Conservation (phyloP, 2,113 vertebrate genomes). For the Haliaeetus leucogaster region DNA sequence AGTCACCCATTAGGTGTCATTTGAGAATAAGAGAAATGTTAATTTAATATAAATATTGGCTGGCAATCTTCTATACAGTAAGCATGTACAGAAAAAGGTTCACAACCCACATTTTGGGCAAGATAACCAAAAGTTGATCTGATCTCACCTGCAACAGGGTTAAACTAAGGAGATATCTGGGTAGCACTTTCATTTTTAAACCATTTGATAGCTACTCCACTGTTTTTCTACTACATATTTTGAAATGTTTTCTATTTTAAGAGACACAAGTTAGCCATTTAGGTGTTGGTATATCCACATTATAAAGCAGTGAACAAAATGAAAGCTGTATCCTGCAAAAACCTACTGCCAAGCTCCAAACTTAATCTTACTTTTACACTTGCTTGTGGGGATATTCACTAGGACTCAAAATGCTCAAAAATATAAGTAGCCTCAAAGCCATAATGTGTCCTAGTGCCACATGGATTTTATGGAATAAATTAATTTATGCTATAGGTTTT, state of each 20-base stretch:
- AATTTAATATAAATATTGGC: neutral
- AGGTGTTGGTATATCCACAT: neutral
- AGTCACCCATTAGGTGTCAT: neutral
- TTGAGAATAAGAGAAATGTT: neutral
- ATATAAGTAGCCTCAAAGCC: neutral
- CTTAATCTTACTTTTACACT: neutral
- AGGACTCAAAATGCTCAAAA: neutral
- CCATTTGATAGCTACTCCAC: neutral
- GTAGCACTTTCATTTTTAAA: neutral
- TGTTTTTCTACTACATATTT: neutral
- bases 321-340: neutral
- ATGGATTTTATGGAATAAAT: neutral
- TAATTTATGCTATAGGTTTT: neutral
- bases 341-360: neutral
- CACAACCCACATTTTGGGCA: neutral
- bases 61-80: neutral
- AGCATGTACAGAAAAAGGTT: neutral
- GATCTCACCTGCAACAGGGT: neutral
- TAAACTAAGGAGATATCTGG: neutral
- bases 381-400: neutral
- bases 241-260: neutral
- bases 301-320: neutral
- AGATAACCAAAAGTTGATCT: neutral
- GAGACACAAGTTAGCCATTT: neutral
- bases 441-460: neutral